Evolutionary conservation across 2,113 vertebrate genomes (phyloP).

Genomic region (Microtus montanus): DNA sequence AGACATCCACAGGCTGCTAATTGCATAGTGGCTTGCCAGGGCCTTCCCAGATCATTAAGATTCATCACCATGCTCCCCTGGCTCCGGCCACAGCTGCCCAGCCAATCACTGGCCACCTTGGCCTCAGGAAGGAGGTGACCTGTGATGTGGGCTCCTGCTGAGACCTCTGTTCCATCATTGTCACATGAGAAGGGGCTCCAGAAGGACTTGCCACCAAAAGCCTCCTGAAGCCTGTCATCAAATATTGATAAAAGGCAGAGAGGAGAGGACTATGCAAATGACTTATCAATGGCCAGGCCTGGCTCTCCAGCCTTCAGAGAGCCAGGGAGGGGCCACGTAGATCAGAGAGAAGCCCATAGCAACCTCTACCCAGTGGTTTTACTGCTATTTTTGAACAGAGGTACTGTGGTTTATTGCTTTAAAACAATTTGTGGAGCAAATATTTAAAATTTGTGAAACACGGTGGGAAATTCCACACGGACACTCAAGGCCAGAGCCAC

Average conservation of each 20-base stretch:
- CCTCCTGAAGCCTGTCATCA: conserved; percentile 89
- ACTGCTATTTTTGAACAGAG: background rate
- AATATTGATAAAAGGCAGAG: conserved; percentile 90
- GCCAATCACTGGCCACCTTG: conserved; percentile 8
- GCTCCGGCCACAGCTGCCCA: conserved; percentile 81
- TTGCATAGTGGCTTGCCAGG: conserved; percentile 90
- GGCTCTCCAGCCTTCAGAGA: no score
- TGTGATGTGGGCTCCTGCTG: conserved; percentile 81
- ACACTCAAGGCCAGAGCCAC: background rate
- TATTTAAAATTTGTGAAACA: background rate
- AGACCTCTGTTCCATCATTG: conserved; percentile 85
- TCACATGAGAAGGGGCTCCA: conserved; percentile 86
- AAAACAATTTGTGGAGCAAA: background rate
- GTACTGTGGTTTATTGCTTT: background rate
- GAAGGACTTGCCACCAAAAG: conserved; percentile 85
- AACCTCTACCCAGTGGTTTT: background rate
- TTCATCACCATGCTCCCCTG: conserved; percentile 86
- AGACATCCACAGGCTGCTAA: conserved; percentile 91
- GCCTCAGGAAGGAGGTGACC: conserved; percentile 79
- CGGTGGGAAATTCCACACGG: background rate
- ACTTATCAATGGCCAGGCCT: conserved; percentile 87
- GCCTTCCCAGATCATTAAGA: conserved; percentile 90
- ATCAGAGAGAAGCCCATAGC: background rate
- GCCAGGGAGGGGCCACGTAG: background rate
- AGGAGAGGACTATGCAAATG: conserved; percentile 87